Conservation (phyloP, 2,797 vertebrate genomes). For the Podarcis lilfordi region DNA sequence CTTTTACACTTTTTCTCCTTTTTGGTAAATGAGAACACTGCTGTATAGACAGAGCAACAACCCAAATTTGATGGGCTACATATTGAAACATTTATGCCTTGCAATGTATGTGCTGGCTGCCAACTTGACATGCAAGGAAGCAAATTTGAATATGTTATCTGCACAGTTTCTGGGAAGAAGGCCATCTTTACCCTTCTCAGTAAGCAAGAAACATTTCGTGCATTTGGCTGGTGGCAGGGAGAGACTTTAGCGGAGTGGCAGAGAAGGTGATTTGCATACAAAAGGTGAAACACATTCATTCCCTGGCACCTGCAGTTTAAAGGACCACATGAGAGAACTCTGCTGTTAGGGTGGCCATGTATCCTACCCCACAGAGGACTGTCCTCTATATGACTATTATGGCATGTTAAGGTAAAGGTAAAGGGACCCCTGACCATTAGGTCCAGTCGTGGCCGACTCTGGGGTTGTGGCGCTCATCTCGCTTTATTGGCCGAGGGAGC, state of each 20-base stretch:
- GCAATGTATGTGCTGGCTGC: slow-evolving; percentile 59
- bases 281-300: not conserved
- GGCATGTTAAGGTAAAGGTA: too few species aligned
- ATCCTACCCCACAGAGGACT: too few species aligned
- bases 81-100: slow-evolving; percentile 58
- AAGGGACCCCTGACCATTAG: too few species aligned
- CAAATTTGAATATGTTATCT: slow-evolving; percentile 68
- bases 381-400: too few species aligned
- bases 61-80: slow-evolving; percentile 64
- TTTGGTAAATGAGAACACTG: slow-evolving; percentile 50
- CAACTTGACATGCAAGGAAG: slow-evolving; percentile 44
- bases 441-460: too few species aligned
- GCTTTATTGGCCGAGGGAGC: too few species aligned
- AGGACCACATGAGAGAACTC: not conserved
- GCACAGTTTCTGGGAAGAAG: slow-evolving; percentile 65
- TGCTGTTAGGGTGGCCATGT: not conserved
- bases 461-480: too few species aligned
- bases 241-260: not conserved
- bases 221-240: not conserved
- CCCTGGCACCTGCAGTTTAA: not conserved
- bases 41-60: slow-evolving; percentile 50
- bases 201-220: not conserved
- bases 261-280: not conserved
- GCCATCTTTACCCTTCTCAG: slow-evolving; percentile 47
- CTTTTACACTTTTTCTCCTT: not conserved